Conservation (phyloP, 2,888 invertebrate genomes). For the Drosophila recens region DNA sequence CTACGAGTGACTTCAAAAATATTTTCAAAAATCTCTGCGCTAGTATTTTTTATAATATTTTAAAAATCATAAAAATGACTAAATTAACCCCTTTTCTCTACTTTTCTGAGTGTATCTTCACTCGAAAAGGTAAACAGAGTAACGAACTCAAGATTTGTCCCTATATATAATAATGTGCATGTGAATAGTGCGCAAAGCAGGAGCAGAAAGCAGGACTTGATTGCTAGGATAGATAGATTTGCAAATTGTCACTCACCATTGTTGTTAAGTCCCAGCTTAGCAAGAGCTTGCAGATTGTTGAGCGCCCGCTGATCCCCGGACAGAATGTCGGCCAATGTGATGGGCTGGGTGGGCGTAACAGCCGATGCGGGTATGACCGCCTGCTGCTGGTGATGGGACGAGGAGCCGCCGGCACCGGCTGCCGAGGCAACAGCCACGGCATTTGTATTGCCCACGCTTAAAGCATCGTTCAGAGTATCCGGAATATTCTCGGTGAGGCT, state of each 20-base stretch:
- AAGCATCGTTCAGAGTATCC: constrained; percentile 84
- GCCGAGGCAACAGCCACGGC: constrained; percentile 37
- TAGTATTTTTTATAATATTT: too few species aligned
- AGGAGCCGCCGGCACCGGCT: constrained; percentile 34
- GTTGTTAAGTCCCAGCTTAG: constrained; percentile 91
- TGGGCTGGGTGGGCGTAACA: constrained; percentile 88
- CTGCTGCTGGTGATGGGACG: constrained; percentile 72
- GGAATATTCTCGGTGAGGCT: constrained; percentile 90
- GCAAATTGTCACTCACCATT: constrained; percentile 87
- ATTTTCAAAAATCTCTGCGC: too few species aligned
- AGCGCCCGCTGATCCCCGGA: constrained; percentile 91
- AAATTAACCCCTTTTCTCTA: too few species aligned
- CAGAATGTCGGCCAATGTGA: constrained; percentile 91
- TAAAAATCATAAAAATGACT: too few species aligned
- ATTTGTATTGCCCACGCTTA: constrained; percentile 72
- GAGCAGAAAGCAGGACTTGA: not conserved
- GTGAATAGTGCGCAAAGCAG: not conserved
- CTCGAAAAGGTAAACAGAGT: too few species aligned
- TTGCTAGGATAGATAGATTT: constrained; percentile 1
- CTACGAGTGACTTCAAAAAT: too few species aligned
- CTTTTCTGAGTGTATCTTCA: too few species aligned
- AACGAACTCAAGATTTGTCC: not conserved
- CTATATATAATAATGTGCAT: not conserved
- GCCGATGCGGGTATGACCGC: constrained; percentile 83
- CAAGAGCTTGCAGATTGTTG: constrained; percentile 95